These are phyloP conservation scores for Nymphalis polychloros DNA, from an alignment of 2,888 invertebrate species.

Conservation along the genomic window DNA sequence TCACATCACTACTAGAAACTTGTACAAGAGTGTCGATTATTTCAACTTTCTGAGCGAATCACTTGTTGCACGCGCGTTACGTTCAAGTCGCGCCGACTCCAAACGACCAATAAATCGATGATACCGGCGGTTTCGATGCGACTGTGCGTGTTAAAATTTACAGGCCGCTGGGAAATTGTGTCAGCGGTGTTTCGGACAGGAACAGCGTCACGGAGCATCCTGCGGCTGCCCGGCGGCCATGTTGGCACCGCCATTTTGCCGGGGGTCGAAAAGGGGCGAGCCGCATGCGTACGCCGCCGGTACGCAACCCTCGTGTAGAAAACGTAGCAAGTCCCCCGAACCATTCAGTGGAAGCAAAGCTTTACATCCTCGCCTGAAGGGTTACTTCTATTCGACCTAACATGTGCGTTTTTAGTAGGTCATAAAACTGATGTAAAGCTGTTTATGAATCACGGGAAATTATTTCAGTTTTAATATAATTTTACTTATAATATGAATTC, in stretches of 20 bases:
- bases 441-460: slow-evolving; percentile 70
- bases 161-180: slow-evolving; percentile 66
- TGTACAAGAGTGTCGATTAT: slow-evolving; percentile 60
- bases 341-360: slow-evolving; percentile 52
- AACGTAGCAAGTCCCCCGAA: slow-evolving; percentile 66
- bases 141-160: slow-evolving; percentile 68
- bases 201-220: slow-evolving; percentile 75
- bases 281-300: slow-evolving; percentile 80
- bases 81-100: slow-evolving; percentile 53
- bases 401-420: slow-evolving; percentile 74
- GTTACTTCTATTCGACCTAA: slow-evolving; percentile 52
- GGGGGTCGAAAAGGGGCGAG: slow-evolving; percentile 73
- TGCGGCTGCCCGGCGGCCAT: slow-evolving; percentile 81
- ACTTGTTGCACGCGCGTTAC: slow-evolving; percentile 78
- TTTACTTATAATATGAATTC: not conserved
- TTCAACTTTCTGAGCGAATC: slow-evolving; percentile 59
- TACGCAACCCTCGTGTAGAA: slow-evolving; percentile 65
- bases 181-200: slow-evolving; percentile 72
- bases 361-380: slow-evolving; percentile 56
- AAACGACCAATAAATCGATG: slow-evolving; percentile 65
- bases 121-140: slow-evolving; percentile 57
- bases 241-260: slow-evolving; percentile 81
- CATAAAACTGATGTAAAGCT: slow-evolving; percentile 63
- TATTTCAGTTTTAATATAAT: slow-evolving; percentile 57
- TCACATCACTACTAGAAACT: slow-evolving; percentile 68